Base-by-base conservation (phyloP, 1,140 invertebrate genomes). In the Bombus sylvicola region DNA sequence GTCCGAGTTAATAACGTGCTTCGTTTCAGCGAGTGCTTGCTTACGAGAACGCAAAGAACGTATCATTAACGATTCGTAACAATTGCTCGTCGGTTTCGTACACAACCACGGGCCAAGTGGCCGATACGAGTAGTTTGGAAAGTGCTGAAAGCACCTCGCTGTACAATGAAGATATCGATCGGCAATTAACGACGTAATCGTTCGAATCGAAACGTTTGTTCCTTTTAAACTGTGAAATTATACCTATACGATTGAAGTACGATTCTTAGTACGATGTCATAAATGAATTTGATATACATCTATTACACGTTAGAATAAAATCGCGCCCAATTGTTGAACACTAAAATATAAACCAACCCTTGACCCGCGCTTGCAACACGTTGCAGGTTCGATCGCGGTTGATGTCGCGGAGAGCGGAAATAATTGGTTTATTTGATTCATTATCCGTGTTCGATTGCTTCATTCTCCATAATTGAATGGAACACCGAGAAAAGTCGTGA, bases 351-450 rank as follows among this genome's bases (percentile, higher is more conserved):
- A 75, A 76, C 37, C 79, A 78, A 88, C 53, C 91, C 86, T 91
- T 92, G 92, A 92, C 87, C 89, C 85, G 74, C 62, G 69, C 28
- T 9, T 39, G 81, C 83, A 73, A 86, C 57, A 79, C 76, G 74
- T 84, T 82, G 79, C 81, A 43, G 37, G 86, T 92, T 89, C 87
- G 90, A 91, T 91, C 81, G 77, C 39, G 68, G 34, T 57, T 69
- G 43, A 47, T 86, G 12, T 72, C 34, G 41, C 53, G 37, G 64
- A 74, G 53, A 37, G 28, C 53, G 82, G 62, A 85, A 88, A 76
- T 87, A 81, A 87, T 64, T 73, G 62, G 22, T 79, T 79, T 57
- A 62, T 72, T 72, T n/a, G 69, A 39, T 88, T 86, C 77, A 66
- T 87, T 81, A 82, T 82, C 47, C 43, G 64, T 53, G 47, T 22